Evolutionary conservation across 2,888 invertebrate genomes (phyloP).

Genomic region (Mimas tiliae): DNA sequence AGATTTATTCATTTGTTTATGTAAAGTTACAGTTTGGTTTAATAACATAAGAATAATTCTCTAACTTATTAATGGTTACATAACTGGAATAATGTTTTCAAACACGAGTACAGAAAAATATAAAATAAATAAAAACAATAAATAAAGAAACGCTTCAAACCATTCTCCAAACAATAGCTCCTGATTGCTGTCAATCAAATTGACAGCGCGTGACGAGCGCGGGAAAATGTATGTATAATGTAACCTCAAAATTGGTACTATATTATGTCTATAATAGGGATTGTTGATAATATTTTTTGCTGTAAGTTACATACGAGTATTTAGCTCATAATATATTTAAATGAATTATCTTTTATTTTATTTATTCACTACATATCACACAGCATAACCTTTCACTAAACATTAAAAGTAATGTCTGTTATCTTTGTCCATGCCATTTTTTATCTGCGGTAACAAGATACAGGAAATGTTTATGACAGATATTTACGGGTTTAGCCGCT

Average conservation of each 20-base stretch:
- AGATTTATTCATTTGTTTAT: not conserved
- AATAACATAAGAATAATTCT: too few species aligned
- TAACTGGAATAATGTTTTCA: too few species aligned
- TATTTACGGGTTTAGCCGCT: slow-evolving; percentile 23
- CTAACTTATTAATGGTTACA: too few species aligned
- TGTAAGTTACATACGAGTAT: too few species aligned
- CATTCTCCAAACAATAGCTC: slow-evolving; percentile 6
- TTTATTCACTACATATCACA: not conserved
- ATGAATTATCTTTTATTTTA: not conserved
- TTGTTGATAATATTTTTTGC: not conserved
- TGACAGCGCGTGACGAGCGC: not conserved
- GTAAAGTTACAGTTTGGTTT: too few species aligned
- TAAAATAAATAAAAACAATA: slow-evolving; percentile 6
- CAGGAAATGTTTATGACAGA: slow-evolving; percentile 30
- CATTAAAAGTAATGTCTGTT: not conserved
- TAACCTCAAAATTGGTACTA: not conserved
- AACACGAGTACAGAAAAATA: not conserved
- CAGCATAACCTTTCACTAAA: not conserved
- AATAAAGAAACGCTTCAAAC: not conserved
- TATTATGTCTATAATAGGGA: not conserved
- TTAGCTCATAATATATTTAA: too few species aligned
- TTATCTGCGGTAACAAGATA: slow-evolving; percentile 27
- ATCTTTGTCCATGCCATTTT: slow-evolving; percentile 22
- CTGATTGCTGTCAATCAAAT: slow-evolving; percentile 17
- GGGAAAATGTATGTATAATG: not conserved